Evolutionary conservation across 2,113 vertebrate genomes (phyloP), one percentile per base, ranked within the genome.

Genomic region (Pomatostomus ruficeps): DNA sequence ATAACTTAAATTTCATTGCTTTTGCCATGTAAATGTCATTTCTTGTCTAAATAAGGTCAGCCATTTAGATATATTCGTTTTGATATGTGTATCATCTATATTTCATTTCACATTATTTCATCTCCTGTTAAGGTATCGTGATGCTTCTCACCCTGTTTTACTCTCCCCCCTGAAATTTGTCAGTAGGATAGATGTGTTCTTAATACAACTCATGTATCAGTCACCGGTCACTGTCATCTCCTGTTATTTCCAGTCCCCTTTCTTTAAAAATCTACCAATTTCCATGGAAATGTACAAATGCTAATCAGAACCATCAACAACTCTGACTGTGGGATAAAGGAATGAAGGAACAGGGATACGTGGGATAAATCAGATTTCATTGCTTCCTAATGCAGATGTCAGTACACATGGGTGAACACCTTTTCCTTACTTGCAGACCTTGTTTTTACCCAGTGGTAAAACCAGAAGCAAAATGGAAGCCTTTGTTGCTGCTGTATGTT

Each of bases 11-110:
- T 76, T 85, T 77, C 40, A 78, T 80, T 95, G 68, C 35, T 52
- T 96, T 91, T 95, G 36, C 86, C 58, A 57, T 63, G 70, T 90
- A 93, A 81, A 93, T 91, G 57, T 79, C 49, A 82, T 73, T 87
- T 45, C 13, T 83, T 81, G 40, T 76, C 45, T 36, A 85, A 74
- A 89, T 85, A 96, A 89, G 93, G 83, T 73, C 90, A 97, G 51
- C 29, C 82, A 48, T 65, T 86, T 71, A 90, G 59, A 93, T 26
- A 25, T 76, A 68, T 49, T 91, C 63, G 23, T 74, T 95, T 87
- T 68, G 12, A 77, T 91, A 61, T 82, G 35, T 24, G 6, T 75
- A 48, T 59, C 62, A 72, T 85, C 38, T 85, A 5, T 58, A 83
- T 76, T 92, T 83, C 33, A 63, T 88, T 85, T 81, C 66, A 52